Evolutionary conservation across 2,797 vertebrate species (phyloP), one percentile per base, ranked within the genome.

Genomic region (Chelmon rostratus): DNA sequence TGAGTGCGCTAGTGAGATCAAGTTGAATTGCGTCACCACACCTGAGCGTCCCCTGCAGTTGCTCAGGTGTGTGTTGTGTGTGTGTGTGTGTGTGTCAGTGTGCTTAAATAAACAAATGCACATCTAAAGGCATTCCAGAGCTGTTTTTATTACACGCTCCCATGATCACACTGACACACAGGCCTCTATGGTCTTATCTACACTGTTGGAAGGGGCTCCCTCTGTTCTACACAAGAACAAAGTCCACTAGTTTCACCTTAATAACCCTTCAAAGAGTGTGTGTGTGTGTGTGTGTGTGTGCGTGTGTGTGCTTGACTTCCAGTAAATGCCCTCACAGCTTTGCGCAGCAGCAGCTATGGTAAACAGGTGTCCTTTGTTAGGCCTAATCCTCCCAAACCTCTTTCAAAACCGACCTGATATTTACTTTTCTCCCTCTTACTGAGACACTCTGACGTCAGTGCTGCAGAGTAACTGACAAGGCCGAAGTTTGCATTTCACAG

Each of bases 361-460:
- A 73, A 86, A 88, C 89, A 90, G 91, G 83, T 90, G 90, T 91
- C 81, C 83, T 91, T 91, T 93, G 90, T 91, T 82, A 63, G 82
- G 50, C 35, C 73, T 91, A 88, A 91, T 88, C 86, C 86, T 76
- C 78, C 71, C 81, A 89, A 88, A 86, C 81, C 76, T 79, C 84
- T 82, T 85, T 82, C 76, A 73, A 76, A 92, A 85, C 33, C 3
- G 37, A 59, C 76, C 85, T 67, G 58, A 82, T 88, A 85, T 92
- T 91, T 88, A 88, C 86, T 82, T 81, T 88, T 86, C 85, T 83
- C 78, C 61, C 77, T 79, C 79, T 76, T 13, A 35, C 69, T 78
- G 73, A 75, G 78, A 72, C 63, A 31, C 66, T 81, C 71, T 93
- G 93, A 93, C 87, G 85, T 92, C 91, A 94, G 77, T 3, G 81